These are phyloP conservation scores for Notodonta ziczac DNA, from an alignment of 2,888 invertebrate genomes.

Conservation along the genomic window DNA sequence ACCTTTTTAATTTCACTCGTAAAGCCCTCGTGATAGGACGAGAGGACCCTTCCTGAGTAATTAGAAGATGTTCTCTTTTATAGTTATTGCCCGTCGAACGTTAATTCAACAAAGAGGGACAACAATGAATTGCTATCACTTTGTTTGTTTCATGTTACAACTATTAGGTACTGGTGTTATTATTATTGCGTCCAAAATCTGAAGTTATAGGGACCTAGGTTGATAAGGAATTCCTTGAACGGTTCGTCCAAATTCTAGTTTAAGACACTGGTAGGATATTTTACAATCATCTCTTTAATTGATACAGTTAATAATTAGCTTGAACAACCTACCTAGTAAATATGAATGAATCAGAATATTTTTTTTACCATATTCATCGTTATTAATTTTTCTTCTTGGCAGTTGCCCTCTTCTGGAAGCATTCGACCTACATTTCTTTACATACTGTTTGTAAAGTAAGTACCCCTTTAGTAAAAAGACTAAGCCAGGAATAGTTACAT, in stretches of 20 bases:
- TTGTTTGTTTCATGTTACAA: not conserved
- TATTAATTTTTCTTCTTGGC: not conserved
- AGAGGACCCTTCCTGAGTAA: not conserved
- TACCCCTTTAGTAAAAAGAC: not conserved
- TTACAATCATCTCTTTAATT: too few species aligned
- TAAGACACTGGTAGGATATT: too few species aligned
- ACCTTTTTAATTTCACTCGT: not conserved
- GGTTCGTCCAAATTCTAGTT: too few species aligned
- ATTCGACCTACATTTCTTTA: conserved; percentile 1
- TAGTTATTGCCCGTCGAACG: not conserved
- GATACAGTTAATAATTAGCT: too few species aligned
- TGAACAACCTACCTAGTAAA: too few species aligned
- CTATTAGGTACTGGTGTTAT: not conserved
- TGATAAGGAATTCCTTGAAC: too few species aligned
- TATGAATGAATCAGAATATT: too few species aligned
- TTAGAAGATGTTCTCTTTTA: not conserved
- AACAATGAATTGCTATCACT: not conserved
- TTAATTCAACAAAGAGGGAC: conserved; percentile 1
- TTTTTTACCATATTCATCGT: too few species aligned
- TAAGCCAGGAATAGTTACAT: not conserved
- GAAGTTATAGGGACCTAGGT: too few species aligned
- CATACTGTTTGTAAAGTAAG: not conserved
- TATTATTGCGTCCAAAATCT: too few species aligned
- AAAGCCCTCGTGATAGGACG: not conserved
- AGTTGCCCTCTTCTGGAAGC: not conserved